Evolutionary conservation across 2,113 vertebrate species (phyloP).

Genomic region (Saguinus imperator): DNA sequence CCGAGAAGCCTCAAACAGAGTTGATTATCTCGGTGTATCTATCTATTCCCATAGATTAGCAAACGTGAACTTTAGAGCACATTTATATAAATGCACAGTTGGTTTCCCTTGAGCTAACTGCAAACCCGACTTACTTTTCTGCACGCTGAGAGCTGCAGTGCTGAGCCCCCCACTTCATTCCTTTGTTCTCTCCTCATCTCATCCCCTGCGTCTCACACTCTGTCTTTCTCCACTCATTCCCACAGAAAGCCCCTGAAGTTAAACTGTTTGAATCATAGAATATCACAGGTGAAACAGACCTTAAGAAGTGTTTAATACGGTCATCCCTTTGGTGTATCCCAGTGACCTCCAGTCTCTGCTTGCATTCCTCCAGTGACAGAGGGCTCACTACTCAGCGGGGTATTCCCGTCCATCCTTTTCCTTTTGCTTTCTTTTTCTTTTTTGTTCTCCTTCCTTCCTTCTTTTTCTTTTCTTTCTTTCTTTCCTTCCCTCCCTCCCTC

Average conservation of each 20-base stretch:
- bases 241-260: not conserved
- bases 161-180: not conserved
- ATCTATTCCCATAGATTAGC: not conserved
- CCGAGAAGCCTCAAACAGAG: not conserved
- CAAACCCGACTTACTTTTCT: not conserved
- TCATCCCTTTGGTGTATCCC: not conserved
- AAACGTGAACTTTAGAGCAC: not conserved
- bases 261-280: not conserved
- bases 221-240: not conserved
- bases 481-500: fast-evolving
- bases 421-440: too few relatives aligned
- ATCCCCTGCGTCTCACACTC: not conserved
- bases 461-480: too few relatives aligned
- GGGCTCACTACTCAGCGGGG: not conserved
- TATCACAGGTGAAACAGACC: not conserved
- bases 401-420: not conserved
- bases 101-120: not conserved
- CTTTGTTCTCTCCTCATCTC: not conserved
- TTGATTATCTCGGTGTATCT: not conserved
- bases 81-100: not conserved
- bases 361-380: not conserved
- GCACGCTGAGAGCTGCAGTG: not conserved
- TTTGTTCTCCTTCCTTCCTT: too few relatives aligned
- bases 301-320: not conserved
- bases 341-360: not conserved